Conservation (phyloP, 2,113 vertebrate species). For the Eubucco bourcierii region DNA sequence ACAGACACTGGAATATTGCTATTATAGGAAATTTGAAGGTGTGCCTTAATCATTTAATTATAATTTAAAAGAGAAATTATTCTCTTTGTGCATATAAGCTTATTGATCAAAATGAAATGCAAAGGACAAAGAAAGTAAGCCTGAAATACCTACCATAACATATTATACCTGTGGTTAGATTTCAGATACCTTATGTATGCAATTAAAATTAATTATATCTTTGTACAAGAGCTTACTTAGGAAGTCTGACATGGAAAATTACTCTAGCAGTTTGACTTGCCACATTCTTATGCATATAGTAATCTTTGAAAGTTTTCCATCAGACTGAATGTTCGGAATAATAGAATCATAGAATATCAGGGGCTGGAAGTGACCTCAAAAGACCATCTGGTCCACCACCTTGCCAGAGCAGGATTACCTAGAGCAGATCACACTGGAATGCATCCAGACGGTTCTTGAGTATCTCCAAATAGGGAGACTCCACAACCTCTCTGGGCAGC, state of each 20-base stretch:
- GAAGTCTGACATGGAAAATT: not conserved
- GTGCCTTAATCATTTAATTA: conserved; percentile 49
- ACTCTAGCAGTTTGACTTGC: not conserved
- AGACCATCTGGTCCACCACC: too few relatives aligned
- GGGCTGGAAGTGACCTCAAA: too few relatives aligned
- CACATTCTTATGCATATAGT: not conserved
- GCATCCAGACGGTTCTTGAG: too few relatives aligned
- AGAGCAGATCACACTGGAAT: too few relatives aligned
- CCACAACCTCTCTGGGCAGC: too few relatives aligned
- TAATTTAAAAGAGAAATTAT: conserved; percentile 43
- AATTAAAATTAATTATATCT: conserved; percentile 28
- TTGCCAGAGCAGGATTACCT: too few relatives aligned
- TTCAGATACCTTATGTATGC: not conserved
- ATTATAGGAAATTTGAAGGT: conserved; percentile 19
- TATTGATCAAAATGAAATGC: conserved; percentile 38
- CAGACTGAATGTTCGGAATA: not conserved
- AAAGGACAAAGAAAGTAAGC: not conserved
- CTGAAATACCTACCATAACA: conserved; percentile 5
- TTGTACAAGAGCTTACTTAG: conserved; percentile 20
- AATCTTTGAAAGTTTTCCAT: not conserved
- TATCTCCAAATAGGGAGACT: too few relatives aligned
- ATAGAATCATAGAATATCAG: too few relatives aligned
- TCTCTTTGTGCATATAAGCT: conserved; percentile 14
- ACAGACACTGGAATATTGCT: conserved; percentile 10
- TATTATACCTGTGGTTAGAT: conserved; percentile 7